Base-by-base conservation (phyloP, 2,888 invertebrate genomes). In the Brachyptera risi region DNA sequence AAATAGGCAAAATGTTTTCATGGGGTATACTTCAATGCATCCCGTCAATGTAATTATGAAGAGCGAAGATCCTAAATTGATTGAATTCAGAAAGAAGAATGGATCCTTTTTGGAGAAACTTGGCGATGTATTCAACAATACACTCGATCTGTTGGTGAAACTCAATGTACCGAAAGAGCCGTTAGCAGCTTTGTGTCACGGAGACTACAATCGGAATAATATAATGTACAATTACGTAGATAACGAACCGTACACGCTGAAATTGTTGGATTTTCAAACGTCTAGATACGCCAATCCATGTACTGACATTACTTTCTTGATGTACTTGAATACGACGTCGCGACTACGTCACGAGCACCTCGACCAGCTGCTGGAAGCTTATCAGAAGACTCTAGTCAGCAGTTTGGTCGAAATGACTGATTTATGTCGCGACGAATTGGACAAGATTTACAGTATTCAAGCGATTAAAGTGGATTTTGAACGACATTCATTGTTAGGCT, bases 121-220 rank as follows among this genome's bases (percentile, higher is more conserved):
- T 67, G 68, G 71, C 23, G 70, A 70, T 11, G 47, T 69, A 11
- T 13, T 72, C 2, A 62, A 66, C 1, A 65, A 62, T 1, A 26
- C 71, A 0, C 58, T 60, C n/a, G 62, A 67, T 2, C 40, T 37
- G 0, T 23, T 62, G 9, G 5, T n/a, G n/a, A 44, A 44, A 4
- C 24, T 56, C 3, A 17, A 38, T 5, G 19, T 13, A 1, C 62
- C 59, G 1, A 50, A 61, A 0, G 61, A 70, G 40, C 67, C 67
- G 1, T 27, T 54, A 1, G 59, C 59, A 23, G 74, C 74, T 1
- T 58, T 75, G 1, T 73, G 73, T 47, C 76, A 76, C 51, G 75
- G 76, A 0, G 76, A 76, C 65, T 67, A 75, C 38, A 75, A 74
- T 71, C 69, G 73, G 2, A 75, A 75, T 64, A 76, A 76, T 66